phyloP scores from a whole-genome alignment of 2,797 vertebrate genomes.

The Pseudochirops cupreus region DNA sequence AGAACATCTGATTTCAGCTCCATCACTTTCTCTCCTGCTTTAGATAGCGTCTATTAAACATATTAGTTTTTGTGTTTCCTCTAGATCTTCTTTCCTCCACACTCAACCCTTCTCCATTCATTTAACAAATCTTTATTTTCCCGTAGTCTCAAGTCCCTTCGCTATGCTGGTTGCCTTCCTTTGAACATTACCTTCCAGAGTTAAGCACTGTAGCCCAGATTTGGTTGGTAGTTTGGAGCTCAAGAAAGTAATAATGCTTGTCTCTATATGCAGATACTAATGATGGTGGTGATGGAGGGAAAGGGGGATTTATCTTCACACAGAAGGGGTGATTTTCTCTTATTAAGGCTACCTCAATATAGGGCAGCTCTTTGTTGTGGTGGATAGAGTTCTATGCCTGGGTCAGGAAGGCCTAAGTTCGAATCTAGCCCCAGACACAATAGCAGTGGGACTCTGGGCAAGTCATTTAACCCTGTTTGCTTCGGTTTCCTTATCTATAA shows the following conservation, averaged over 20 bases:
- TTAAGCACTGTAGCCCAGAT: neutral
- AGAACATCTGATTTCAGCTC: no score
- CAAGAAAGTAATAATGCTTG: neutral
- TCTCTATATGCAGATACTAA: neutral
- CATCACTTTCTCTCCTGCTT: no score
- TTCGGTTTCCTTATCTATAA: no score
- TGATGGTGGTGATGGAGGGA: neutral
- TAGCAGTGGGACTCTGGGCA: neutral
- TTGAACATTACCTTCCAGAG: neutral
- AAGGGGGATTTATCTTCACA: neutral
- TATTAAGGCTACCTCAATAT: neutral
- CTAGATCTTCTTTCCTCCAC: neutral
- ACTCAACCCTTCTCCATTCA: neutral
- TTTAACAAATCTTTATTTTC: neutral
- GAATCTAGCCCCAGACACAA: neutral
- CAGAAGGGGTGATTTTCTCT: neutral
- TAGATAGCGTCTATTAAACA: neutral
- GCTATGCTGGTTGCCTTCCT: neutral
- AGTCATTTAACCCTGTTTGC: neutral
- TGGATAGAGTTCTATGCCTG: neutral
- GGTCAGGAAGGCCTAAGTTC: neutral
- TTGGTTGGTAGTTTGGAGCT: neutral
- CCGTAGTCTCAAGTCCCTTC: neutral
- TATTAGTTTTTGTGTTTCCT: neutral
- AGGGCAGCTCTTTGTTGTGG: no score